Percentiles rank a stretch among this genome's conserved stretches.
These are phyloP conservation scores for Garra rufa DNA, from an alignment of 2,113 vertebrate species.

Conservation along the genomic window DNA sequence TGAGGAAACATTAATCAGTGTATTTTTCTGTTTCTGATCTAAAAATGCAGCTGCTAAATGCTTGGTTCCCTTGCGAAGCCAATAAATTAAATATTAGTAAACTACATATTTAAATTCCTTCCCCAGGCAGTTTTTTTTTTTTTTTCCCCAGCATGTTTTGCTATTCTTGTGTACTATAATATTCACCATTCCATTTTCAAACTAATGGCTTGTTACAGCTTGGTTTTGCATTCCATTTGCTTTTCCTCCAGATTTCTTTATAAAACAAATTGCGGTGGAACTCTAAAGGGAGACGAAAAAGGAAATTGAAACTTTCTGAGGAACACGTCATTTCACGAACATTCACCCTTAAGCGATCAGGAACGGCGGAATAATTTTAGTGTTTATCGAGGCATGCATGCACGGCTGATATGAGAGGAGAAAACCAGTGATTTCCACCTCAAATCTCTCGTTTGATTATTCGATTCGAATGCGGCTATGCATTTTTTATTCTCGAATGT, in stretches of 20 bases:
- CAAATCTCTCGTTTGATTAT: constrained; percentile 22
- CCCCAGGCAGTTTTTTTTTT: constrained; percentile 58
- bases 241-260: constrained; percentile 64
- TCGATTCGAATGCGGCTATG: neutral
- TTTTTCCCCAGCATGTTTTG: constrained; percentile 52
- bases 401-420: neutral
- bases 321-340: constrained; percentile 50
- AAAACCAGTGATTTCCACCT: neutral
- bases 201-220: constrained; percentile 66
- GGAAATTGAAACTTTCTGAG: constrained; percentile 62
- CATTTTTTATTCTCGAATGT: constrained; percentile 26
- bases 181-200: constrained; percentile 61
- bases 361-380: constrained; percentile 40
- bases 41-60: constrained; percentile 62
- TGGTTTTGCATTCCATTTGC: constrained; percentile 59
- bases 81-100: constrained; percentile 68
- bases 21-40: constrained; percentile 61
- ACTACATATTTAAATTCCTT: constrained; percentile 63
- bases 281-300: constrained; percentile 57
- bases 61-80: constrained; percentile 60
- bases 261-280: constrained; percentile 68
- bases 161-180: constrained; percentile 63
- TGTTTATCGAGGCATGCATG: constrained; percentile 35
- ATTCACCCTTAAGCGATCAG: constrained; percentile 60
- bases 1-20: constrained; percentile 57